These are phyloP conservation scores for Sphaerodactylus townsendi DNA, from an alignment of 2,113 vertebrate species.

Conservation along the genomic window DNA sequence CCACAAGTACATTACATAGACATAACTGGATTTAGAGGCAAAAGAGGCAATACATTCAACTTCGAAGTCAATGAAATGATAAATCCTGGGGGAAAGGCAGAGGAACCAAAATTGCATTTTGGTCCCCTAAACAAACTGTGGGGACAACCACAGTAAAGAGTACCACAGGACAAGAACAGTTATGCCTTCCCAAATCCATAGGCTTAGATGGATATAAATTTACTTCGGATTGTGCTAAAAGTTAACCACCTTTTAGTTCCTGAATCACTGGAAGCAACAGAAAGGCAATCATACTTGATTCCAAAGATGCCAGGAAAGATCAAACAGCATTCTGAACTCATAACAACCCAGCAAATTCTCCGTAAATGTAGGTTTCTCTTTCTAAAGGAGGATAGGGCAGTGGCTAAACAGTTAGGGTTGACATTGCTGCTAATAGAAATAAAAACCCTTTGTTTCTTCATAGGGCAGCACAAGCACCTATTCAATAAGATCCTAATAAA, in stretches of 20 bases:
- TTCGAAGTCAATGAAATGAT: no score
- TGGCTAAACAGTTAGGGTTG: not conserved
- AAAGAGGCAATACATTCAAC: no score
- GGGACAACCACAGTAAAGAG: not conserved
- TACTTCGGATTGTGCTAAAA: no score
- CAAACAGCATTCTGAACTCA: not conserved
- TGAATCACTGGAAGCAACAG: not conserved
- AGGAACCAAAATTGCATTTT: not conserved
- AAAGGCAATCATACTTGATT: not conserved
- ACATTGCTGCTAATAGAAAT: not conserved
- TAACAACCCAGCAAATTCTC: not conserved
- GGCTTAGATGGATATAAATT: no score
- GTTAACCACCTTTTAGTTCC: not conserved
- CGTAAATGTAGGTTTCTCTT: not conserved
- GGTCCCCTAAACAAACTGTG: not conserved
- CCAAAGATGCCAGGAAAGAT: not conserved
- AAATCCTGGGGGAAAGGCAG: not conserved
- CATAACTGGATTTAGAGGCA: no score
- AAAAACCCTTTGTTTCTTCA: not conserved
- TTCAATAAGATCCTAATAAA: fast-evolving
- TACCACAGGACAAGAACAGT: no score
- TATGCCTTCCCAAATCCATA: no score
- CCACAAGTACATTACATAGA: no score
- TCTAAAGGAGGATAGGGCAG: not conserved
- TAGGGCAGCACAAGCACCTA: not conserved